Base-by-base conservation (phyloP, 2,888 invertebrate genomes). In the Muschampia plurimacula region DNA sequence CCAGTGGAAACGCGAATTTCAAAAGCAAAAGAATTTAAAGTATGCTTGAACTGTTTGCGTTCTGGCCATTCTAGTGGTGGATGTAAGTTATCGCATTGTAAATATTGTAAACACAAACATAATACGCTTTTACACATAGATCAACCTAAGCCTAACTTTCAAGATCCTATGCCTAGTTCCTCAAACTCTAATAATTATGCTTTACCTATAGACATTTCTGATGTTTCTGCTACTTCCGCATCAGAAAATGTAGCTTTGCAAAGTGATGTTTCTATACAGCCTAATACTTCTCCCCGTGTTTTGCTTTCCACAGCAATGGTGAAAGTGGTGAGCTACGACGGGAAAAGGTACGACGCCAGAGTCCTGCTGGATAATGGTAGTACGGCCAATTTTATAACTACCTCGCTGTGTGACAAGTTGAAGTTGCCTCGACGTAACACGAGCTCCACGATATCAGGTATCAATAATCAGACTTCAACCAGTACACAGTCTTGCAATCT, bases 371-470 rank as follows among this genome's bases (percentile, higher is more conserved):
- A 22, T 22, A 22, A 22, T 22, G 22, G 22, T 22, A 22, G 76
- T 57, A 74, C 74, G 8, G 68, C 71, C 28, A 76, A 77, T 65
- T 74, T 77, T 22, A 57, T 77, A 7, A 76, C 78, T 9, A 7
- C 63, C 7, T n/a, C 49, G 6, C 57, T 77, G 15, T 77, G 78
- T 62, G 62, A 59, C 32, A 69, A 69, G 69, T 72, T 78, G 44
- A 75, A 74, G 52, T 63, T 78, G 67, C 67, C 72, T 22, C 67
- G 72, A 52, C 70, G 52, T 1, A 57, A 44, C 44, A 57, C 74
- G n/a, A 69, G 67, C 76, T 75, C 75, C 65, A 79, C 69, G 15
- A 73, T 78, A 15, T 69, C 73, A 74, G 79, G 78, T 76, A 78
- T 80, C 9, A 77, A 77, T 44, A 74, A 73, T 57, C 75, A 77